phyloP scores from a whole-genome alignment of 2,113 vertebrate genomes.

The Cyprinodon brontotheroides region DNA sequence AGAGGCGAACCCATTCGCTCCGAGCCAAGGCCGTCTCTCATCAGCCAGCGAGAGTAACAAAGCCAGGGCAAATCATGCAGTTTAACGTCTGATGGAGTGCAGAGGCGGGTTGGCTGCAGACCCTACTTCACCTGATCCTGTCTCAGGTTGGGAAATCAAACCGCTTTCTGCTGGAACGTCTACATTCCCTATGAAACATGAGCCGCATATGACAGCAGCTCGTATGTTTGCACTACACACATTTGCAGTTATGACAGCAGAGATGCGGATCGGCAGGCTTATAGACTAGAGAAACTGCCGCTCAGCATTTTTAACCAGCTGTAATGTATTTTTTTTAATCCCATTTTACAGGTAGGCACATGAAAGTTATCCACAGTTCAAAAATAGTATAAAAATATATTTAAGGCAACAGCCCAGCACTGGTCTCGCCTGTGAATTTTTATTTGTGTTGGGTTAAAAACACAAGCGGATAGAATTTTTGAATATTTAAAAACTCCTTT shows the following conservation, averaged over 20 bases:
- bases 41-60: conserved; percentile 23
- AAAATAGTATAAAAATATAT: conserved; percentile 66
- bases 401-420: conserved; percentile 62
- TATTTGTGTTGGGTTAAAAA: conserved; percentile 12
- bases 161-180: neutral
- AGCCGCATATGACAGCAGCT: neutral
- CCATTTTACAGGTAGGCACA: conserved; percentile 33
- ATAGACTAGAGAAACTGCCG: conserved; percentile 5
- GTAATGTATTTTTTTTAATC: neutral
- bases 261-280: neutral
- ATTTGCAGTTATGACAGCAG: neutral
- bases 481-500: too few relatives aligned
- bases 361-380: conserved; percentile 44
- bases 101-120: conserved; percentile 9
- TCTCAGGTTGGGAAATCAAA: conserved; percentile 1
- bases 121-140: conserved; percentile 25
- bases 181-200: neutral
- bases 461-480: neutral
- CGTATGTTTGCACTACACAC: conserved; percentile 7
- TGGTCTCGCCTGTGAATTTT: neutral
- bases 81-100: neutral
- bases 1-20: conserved; percentile 37
- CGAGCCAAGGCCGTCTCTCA: conserved; percentile 30
- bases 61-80: conserved; percentile 37
- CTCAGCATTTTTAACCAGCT: neutral